Conservation (phyloP, 2,888 invertebrate species). For the Helicoverpa assulta region DNA sequence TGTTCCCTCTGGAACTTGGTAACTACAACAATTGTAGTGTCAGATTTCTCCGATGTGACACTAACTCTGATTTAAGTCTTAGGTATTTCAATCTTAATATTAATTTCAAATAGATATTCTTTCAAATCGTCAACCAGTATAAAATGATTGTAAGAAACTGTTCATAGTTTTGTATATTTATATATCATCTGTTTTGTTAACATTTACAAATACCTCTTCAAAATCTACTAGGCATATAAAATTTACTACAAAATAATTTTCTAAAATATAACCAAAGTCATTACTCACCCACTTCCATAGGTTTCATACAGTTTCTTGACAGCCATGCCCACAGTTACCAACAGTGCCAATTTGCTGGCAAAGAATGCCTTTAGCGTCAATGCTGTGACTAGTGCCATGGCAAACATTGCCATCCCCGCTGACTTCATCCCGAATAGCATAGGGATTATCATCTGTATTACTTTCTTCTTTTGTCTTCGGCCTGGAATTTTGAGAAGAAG, state of each 20-base stretch:
- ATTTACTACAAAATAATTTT: background rate
- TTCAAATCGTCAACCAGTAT: background rate
- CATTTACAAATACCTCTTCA: background rate
- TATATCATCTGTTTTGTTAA: background rate
- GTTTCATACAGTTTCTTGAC: constrained; percentile 91
- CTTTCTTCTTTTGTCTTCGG: constrained; percentile 90
- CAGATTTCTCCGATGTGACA: background rate
- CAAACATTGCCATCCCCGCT: constrained; percentile 91
- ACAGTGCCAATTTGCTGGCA: constrained; percentile 92
- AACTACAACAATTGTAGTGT: background rate
- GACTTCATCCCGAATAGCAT: constrained; percentile 93
- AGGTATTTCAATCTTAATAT: background rate
- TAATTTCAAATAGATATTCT: background rate
- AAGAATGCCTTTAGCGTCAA: constrained; percentile 92
- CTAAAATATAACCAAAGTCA: background rate
- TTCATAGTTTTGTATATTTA: background rate
- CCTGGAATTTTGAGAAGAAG: constrained; percentile 51
- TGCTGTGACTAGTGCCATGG: constrained; percentile 90
- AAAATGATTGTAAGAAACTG: background rate
- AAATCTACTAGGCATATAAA: constrained; percentile 28
- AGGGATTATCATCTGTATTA: constrained; percentile 91
- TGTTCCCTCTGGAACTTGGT: background rate
- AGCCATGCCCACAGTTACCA: constrained; percentile 91
- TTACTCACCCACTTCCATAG: constrained; percentile 85
- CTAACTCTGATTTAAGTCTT: background rate